phyloP scores from a whole-genome alignment of 1,140 invertebrate species.

The Polypedilum vanderplanki region DNA sequence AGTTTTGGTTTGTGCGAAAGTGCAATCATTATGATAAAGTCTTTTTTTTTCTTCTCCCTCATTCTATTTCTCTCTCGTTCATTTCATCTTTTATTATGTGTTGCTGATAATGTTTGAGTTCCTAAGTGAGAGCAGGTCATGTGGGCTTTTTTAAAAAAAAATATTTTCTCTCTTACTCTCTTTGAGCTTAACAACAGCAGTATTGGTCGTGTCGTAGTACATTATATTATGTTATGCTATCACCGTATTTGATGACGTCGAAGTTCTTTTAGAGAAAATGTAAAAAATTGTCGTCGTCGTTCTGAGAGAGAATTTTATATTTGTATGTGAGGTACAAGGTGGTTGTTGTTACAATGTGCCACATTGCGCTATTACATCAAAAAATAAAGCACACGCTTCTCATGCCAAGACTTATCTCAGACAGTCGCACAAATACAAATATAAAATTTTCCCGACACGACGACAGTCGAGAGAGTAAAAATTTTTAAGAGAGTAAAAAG shows the following conservation, averaged over 20 bases:
- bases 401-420: not conserved
- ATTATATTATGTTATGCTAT: constrained; percentile 13
- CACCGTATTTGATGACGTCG: constrained; percentile 16
- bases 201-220: constrained; percentile 1
- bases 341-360: not conserved
- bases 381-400: not conserved
- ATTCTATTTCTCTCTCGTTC: not conserved
- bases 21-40: not conserved
- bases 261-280: not conserved
- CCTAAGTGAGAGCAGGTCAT: not conserved
- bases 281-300: not conserved
- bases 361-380: not conserved
- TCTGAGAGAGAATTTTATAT: not conserved
- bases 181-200: not conserved
- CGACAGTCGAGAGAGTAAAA: not conserved
- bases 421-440: not conserved
- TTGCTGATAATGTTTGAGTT: not conserved
- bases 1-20: not conserved
- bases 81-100: not conserved
- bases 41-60: not conserved
- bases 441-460: not conserved
- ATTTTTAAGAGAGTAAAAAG: not conserved
- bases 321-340: not conserved
- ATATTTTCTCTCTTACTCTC: not conserved
- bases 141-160: not conserved